phyloP scores from a whole-genome alignment of 64 coral and sea anemone species.

The Montipora efflorescens region DNA sequence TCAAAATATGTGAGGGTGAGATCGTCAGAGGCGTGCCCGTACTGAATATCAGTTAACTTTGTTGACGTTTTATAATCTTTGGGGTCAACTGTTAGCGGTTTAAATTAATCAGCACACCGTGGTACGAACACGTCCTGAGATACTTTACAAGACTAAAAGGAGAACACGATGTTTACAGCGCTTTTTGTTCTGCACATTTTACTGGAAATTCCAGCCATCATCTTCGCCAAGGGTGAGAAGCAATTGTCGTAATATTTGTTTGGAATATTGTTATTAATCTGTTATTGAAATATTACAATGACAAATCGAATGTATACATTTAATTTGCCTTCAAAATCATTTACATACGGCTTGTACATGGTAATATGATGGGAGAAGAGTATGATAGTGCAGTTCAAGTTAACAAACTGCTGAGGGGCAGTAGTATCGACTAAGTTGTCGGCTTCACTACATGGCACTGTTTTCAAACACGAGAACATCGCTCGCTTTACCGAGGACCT shows the following conservation, averaged over 20 bases:
- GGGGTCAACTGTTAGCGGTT: background rate
- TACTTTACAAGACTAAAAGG: background rate
- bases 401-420: no score
- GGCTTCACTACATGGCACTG: no score
- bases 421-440: no score
- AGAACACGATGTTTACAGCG: background rate
- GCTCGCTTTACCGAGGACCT: no score
- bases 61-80: constrained; percentile 4
- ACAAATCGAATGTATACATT: background rate
- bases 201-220: background rate
- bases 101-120: background rate
- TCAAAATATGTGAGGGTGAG: background rate
- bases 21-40: background rate
- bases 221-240: no score
- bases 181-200: background rate
- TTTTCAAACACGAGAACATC: no score
- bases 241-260: background rate
- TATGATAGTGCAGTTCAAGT: background rate
- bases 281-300: background rate
- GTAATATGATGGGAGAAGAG: background rate
- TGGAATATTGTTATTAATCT: no score
- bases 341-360: background rate
- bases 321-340: background rate
- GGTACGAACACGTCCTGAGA: background rate
- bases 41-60: background rate